Conservation (phyloP, 2,888 invertebrate genomes). For the Meganola albula region DNA sequence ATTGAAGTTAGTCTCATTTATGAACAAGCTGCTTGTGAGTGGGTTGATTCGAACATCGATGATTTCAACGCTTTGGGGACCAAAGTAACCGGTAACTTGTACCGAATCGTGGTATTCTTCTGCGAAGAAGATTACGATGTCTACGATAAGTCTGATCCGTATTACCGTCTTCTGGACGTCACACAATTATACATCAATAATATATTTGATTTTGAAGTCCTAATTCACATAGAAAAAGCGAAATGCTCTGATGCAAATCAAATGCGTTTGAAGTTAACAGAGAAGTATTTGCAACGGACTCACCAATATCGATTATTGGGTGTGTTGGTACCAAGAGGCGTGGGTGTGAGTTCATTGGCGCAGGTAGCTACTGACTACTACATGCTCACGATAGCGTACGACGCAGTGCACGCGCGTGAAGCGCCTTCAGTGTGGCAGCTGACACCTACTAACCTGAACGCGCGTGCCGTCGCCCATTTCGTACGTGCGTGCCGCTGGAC, state of each 20-base stretch:
- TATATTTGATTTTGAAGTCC: too few relatives aligned
- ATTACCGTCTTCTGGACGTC: too few relatives aligned
- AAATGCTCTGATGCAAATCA: too few relatives aligned
- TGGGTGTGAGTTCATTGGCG: background rate
- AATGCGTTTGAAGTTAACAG: too few relatives aligned
- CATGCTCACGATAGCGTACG: conserved; percentile 1
- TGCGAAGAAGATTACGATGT: conserved; percentile 21
- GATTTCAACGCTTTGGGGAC: too few relatives aligned
- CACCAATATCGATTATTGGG: background rate
- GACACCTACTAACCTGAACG: conserved; percentile 12
- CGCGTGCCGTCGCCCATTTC: conserved; percentile 4
- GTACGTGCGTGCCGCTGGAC: background rate
- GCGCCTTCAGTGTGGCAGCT: conserved; percentile 6
- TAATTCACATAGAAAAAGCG: too few relatives aligned
- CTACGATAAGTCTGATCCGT: too few relatives aligned
- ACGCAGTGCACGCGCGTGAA: background rate
- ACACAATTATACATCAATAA: too few relatives aligned
- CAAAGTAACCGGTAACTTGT: background rate
- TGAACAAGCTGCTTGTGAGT: conserved; percentile 15
- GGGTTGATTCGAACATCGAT: background rate
- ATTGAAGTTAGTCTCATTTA: too few relatives aligned
- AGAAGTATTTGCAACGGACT: too few relatives aligned
- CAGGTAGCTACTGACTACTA: background rate
- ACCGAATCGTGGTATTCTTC: conserved; percentile 7
- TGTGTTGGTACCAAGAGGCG: background rate